These are phyloP conservation scores for Cecidostiba fungosa DNA, from an alignment of 2,888 invertebrate species.

Conservation along the genomic window DNA sequence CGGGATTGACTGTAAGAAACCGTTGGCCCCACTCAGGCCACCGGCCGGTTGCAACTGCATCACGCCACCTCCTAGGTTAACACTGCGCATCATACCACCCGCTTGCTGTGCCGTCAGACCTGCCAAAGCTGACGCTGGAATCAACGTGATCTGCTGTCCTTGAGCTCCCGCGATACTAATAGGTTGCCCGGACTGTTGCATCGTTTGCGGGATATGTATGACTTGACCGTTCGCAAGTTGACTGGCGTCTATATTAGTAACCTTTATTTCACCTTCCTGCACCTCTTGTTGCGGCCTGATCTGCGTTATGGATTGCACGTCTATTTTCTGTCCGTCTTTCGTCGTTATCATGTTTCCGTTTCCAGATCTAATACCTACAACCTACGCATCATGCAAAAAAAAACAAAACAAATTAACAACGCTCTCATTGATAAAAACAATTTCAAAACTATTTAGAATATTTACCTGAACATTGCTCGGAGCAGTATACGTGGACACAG, in stretches of 20 bases:
- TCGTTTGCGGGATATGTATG: constrained; percentile 76
- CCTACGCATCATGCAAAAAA: constrained; percentile 64
- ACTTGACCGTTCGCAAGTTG: constrained; percentile 77
- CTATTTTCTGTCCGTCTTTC: constrained; percentile 78
- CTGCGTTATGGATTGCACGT: constrained; percentile 75
- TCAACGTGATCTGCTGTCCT: constrained; percentile 92
- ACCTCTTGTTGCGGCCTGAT: constrained; percentile 71
- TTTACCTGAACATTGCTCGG: constrained; percentile 78
- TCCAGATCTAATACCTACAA: constrained; percentile 75
- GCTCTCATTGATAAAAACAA: neutral
- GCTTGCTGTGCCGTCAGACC: constrained; percentile 76
- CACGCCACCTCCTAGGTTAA: constrained; percentile 75
- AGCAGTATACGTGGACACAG: constrained; percentile 76
- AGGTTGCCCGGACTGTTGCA: constrained; percentile 81
- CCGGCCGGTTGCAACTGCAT: constrained; percentile 81
- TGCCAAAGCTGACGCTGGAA: constrained; percentile 86
- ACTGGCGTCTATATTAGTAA: constrained; percentile 78
- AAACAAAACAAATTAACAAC: constrained; percentile 5
- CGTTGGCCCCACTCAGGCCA: constrained; percentile 80
- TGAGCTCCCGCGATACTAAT: constrained; percentile 87
- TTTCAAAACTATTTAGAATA: constrained; percentile 21
- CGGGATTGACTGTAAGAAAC: constrained; percentile 84
- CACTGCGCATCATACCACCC: constrained; percentile 76
- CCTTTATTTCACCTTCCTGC: constrained; percentile 75
- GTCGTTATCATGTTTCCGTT: constrained; percentile 76